Percentiles rank a stretch among this genome's conserved stretches.
These are phyloP conservation scores for Daubentonia madagascariensis DNA, from an alignment of 2,113 vertebrate species.

Conservation along the genomic window DNA sequence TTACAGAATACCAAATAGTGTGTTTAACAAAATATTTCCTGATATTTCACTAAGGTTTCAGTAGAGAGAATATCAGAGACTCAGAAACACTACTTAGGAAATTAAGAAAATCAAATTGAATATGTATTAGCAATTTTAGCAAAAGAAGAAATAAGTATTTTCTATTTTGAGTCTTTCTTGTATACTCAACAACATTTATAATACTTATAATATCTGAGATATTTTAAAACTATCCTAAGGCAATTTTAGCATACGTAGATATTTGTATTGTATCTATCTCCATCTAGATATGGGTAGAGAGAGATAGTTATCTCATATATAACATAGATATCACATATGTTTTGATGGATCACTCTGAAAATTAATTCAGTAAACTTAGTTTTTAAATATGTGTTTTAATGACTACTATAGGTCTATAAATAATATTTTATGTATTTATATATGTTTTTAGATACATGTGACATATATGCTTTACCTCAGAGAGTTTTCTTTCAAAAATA, in stretches of 20 bases:
- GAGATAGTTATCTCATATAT: background rate
- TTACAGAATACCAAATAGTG: background rate
- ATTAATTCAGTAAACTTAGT: background rate
- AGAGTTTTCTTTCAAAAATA: background rate
- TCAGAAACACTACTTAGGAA: background rate
- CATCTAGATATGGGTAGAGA: background rate
- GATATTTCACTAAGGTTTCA: background rate
- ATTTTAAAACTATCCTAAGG: background rate
- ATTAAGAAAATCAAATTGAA: conserved; percentile 1
- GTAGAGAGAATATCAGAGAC: background rate
- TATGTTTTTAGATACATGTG: background rate
- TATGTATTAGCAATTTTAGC: background rate
- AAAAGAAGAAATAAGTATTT: background rate
- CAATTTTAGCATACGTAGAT: background rate
- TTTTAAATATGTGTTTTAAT: conserved; percentile 22
- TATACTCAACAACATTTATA: background rate
- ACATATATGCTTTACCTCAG: background rate
- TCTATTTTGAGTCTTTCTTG: background rate
- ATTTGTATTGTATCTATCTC: background rate
- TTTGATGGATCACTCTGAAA: background rate
- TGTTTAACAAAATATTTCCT: background rate
- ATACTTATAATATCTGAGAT: background rate
- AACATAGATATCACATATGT: background rate
- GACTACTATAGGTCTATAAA: background rate
- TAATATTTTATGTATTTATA: background rate